Evolutionary conservation across 2,797 vertebrate genomes (phyloP).

Genomic region (Chaenodraco wilsoni): DNA sequence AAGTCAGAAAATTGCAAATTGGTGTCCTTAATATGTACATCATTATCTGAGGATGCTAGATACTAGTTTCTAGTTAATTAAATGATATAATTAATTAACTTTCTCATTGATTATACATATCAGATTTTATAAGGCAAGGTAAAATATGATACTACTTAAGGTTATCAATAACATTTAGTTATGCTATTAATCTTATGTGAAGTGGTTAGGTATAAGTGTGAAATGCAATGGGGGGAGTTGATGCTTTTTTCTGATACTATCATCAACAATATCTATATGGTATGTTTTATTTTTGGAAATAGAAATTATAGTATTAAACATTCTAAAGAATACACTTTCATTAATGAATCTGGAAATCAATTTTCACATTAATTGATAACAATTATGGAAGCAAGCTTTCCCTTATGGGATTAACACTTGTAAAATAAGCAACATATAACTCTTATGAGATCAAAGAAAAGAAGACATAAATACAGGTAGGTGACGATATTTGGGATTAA

Average conservation of each 20-base stretch:
- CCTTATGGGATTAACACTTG: background rate
- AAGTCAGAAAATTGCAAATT: accelerated
- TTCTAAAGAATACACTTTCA: background rate
- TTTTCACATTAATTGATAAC: background rate
- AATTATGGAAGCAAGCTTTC: background rate
- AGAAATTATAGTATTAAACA: background rate
- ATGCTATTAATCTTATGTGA: background rate
- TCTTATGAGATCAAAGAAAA: background rate
- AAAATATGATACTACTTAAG: background rate
- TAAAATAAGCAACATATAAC: background rate
- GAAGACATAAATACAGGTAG: slow-evolving; percentile 5
- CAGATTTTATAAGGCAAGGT: background rate
- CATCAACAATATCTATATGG: background rate
- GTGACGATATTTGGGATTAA: slow-evolving; percentile 29
- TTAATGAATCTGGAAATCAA: background rate
- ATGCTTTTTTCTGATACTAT: background rate
- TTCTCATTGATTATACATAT: background rate
- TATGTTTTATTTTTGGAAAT: no score
- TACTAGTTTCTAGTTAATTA: background rate
- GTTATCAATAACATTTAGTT: background rate
- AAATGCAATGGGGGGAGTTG: background rate
- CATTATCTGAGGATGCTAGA: background rate
- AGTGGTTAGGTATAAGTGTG: background rate
- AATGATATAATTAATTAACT: background rate
- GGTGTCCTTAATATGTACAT: background rate